phyloP scores from a whole-genome alignment of 2,797 vertebrate genomes.

The Catamblyrhynchus diadema region DNA sequence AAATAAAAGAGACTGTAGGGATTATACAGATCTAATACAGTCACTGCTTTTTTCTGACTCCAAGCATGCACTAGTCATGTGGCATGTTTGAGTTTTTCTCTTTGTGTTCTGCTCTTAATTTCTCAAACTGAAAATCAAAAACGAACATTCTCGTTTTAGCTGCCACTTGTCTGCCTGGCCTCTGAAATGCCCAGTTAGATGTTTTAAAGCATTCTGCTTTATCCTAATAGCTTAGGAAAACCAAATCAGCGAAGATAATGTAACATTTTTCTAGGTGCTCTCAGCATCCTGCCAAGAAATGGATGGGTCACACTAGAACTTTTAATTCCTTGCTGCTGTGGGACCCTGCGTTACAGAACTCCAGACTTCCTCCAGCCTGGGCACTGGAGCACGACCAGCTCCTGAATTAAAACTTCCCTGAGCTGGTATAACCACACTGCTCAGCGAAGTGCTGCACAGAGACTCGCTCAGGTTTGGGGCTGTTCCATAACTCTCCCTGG shows the following conservation, averaged over 20 bases:
- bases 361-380: background rate
- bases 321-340: background rate
- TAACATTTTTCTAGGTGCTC: background rate
- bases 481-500: background rate
- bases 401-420: background rate
- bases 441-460: background rate
- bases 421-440: background rate
- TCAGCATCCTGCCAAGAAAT: background rate
- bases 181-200: background rate
- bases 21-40: background rate
- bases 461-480: background rate
- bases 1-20: background rate
- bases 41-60: background rate
- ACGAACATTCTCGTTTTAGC: accelerated
- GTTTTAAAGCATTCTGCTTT: background rate
- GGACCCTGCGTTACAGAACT: background rate
- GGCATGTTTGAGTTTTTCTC: background rate
- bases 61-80: background rate
- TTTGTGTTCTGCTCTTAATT: background rate
- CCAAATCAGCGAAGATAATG: background rate
- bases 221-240: background rate
- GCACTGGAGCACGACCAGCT: background rate
- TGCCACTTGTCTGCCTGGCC: background rate
- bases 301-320: background rate
- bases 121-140: background rate